A percentile compares a stretch with the other conserved stretches of the same genome.
phyloP scores from a whole-genome alignment of 1,140 invertebrate species.

The Papilio glaucus region DNA sequence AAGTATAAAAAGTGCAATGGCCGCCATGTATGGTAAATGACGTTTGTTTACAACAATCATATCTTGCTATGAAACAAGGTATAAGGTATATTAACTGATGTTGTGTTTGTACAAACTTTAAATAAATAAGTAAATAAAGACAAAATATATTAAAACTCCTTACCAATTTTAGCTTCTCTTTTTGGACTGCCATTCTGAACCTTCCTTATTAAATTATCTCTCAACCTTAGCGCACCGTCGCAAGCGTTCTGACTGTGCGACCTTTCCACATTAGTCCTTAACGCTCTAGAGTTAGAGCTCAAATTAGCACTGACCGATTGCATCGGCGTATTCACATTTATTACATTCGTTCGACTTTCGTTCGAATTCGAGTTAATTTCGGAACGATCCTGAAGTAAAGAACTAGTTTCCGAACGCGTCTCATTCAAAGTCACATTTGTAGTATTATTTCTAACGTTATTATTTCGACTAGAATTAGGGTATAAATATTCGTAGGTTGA shows the following conservation, averaged over 20 bases:
- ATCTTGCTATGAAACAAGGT: too few relatives aligned
- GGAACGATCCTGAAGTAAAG: slow-evolving; percentile 23
- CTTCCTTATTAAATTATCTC: slow-evolving; percentile 47
- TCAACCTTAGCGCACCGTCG: slow-evolving; percentile 51
- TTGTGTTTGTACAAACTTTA: too few relatives aligned
- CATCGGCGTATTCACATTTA: slow-evolving; percentile 19
- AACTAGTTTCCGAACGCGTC: slow-evolving; percentile 13
- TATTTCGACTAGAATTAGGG: slow-evolving; percentile 54
- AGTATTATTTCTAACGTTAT: slow-evolving; percentile 39
- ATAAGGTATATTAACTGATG: too few relatives aligned
- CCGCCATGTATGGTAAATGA: too few relatives aligned
- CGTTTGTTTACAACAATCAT: too few relatives aligned
- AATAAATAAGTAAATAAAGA: too few relatives aligned
- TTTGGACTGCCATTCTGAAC: slow-evolving; percentile 60
- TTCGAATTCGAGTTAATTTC: slow-evolving; percentile 42
- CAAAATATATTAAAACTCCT: slow-evolving; percentile 45
- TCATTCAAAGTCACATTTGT: slow-evolving; percentile 34
- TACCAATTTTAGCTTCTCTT: slow-evolving; percentile 62
- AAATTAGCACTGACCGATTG: slow-evolving; percentile 39
- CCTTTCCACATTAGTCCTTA: slow-evolving; percentile 62
- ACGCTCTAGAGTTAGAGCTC: slow-evolving; percentile 45
- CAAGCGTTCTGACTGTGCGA: slow-evolving; percentile 73
- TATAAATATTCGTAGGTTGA: slow-evolving; percentile 70
- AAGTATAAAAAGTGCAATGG: too few relatives aligned
- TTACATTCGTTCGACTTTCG: slow-evolving; percentile 8